Evolutionary conservation across 2,888 invertebrate genomes (phyloP).

Genomic region (Anarsia innoxiella): DNA sequence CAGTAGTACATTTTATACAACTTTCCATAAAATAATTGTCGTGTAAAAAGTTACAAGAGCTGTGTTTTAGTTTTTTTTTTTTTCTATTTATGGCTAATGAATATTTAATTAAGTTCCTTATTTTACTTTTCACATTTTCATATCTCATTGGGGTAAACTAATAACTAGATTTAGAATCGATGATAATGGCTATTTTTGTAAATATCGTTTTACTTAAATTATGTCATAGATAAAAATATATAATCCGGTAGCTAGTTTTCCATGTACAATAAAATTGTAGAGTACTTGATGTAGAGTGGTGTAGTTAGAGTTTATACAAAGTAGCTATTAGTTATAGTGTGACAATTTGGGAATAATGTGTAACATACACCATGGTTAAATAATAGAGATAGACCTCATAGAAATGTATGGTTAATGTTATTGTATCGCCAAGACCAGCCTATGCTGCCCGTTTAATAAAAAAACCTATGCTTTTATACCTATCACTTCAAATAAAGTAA

Average conservation of each 20-base stretch:
- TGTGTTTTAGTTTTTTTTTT: constrained; percentile 8
- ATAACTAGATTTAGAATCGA: constrained; percentile 41
- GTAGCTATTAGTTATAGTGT: constrained; percentile 59
- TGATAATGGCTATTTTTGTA: constrained; percentile 69
- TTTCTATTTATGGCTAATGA: constrained; percentile 9
- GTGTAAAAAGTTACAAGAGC: constrained; percentile 6
- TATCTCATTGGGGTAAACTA: constrained; percentile 15
- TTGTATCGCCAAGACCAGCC: constrained; percentile 9
- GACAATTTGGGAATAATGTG: constrained; percentile 57
- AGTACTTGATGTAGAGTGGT: constrained; percentile 56
- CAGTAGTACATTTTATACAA: constrained; percentile 42
- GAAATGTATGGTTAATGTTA: constrained; percentile 22
- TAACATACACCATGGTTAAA: constrained; percentile 49
- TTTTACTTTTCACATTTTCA: constrained; percentile 8
- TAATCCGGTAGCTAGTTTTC: constrained; percentile 68
- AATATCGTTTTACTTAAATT: constrained; percentile 71
- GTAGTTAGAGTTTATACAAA: constrained; percentile 73
- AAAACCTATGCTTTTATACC: background rate
- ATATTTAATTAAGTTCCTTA: constrained; percentile 12
- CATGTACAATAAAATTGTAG: constrained; percentile 74
- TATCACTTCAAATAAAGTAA: no score
- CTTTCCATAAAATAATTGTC: constrained; percentile 14
- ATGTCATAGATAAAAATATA: constrained; percentile 64
- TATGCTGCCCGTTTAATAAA: constrained; percentile 8
- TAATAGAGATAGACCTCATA: constrained; percentile 21